Percentiles rank a stretch among this genome's conserved stretches.
phyloP scores from a whole-genome alignment of 2,888 invertebrate genomes.

The Petrolisthes cinctipes region DNA sequence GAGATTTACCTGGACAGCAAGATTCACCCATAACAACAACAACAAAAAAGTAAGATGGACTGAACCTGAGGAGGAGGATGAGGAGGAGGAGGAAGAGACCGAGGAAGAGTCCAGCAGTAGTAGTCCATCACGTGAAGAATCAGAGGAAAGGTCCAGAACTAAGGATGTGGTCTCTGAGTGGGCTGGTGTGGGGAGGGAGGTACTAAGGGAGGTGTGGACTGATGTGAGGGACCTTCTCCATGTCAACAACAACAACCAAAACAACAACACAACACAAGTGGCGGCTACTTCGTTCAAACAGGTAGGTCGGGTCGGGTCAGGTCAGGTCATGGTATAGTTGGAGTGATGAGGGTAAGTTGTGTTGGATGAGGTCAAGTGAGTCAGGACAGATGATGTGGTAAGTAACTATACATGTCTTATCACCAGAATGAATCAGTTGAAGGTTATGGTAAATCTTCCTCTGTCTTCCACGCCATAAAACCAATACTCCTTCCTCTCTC shows the following conservation, averaged over 20 bases:
- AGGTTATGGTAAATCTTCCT: background rate
- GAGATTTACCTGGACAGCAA: too few species aligned
- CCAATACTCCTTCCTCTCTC: background rate
- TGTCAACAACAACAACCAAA: too few species aligned
- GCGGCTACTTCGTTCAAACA: too few species aligned
- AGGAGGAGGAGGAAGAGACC: too few species aligned
- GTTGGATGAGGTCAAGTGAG: background rate
- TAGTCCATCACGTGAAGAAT: background rate
- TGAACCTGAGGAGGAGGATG: too few species aligned
- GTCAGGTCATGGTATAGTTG: background rate
- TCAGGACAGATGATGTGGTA: background rate
- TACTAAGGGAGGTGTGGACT: constrained; percentile 17
- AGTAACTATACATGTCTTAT: too few species aligned
- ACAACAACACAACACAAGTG: too few species aligned
- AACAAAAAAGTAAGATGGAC: too few species aligned
- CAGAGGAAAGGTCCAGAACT: background rate
- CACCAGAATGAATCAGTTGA: background rate
- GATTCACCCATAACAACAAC: too few species aligned
- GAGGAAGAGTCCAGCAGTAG: too few species aligned
- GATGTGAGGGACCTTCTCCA: constrained; percentile 23
- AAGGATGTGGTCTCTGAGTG: background rate
- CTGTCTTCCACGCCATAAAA: background rate
- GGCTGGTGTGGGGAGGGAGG: background rate
- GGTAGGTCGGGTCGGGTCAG: background rate
- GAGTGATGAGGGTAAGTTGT: background rate